These are phyloP conservation scores for Andricus curvator DNA, from an alignment of 2,888 invertebrate genomes.

Conservation along the genomic window DNA sequence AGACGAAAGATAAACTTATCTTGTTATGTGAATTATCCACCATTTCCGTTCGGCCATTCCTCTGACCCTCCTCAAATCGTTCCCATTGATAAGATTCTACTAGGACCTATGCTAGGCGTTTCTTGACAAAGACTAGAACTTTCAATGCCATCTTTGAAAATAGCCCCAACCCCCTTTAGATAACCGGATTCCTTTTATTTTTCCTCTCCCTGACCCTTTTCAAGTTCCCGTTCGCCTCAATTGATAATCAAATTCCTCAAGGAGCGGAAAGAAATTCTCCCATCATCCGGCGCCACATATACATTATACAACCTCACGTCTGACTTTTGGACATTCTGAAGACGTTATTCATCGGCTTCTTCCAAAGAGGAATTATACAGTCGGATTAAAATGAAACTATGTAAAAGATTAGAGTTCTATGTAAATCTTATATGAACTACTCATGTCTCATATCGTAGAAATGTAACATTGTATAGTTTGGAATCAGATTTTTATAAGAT, in stretches of 20 bases:
- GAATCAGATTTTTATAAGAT: background rate
- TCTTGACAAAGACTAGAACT: constrained; percentile 28
- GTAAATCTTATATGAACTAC: background rate
- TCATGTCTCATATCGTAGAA: background rate
- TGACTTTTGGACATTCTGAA: constrained; percentile 31
- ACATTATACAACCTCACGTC: constrained; percentile 25
- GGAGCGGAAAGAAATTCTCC: constrained; percentile 35
- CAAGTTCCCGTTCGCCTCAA: constrained; percentile 34
- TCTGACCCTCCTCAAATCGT: constrained; percentile 26
- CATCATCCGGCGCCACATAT: constrained; percentile 38
- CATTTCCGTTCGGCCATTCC: constrained; percentile 37
- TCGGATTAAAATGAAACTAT: background rate
- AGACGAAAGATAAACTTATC: constrained; percentile 31
- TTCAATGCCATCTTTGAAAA: constrained; percentile 9
- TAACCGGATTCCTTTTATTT: constrained; percentile 51
- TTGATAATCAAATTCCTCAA: constrained; percentile 40
- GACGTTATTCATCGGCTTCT: constrained; percentile 26
- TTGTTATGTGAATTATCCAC: constrained; percentile 33
- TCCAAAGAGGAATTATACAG: background rate
- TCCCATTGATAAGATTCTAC: constrained; percentile 29
- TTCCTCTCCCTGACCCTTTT: constrained; percentile 46
- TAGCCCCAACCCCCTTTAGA: constrained; percentile 47
- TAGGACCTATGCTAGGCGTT: constrained; percentile 5
- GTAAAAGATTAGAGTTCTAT: background rate
- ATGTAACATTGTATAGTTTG: background rate